phyloP scores from a whole-genome alignment of 2,797 vertebrate genomes.

The Squalus acanthias region DNA sequence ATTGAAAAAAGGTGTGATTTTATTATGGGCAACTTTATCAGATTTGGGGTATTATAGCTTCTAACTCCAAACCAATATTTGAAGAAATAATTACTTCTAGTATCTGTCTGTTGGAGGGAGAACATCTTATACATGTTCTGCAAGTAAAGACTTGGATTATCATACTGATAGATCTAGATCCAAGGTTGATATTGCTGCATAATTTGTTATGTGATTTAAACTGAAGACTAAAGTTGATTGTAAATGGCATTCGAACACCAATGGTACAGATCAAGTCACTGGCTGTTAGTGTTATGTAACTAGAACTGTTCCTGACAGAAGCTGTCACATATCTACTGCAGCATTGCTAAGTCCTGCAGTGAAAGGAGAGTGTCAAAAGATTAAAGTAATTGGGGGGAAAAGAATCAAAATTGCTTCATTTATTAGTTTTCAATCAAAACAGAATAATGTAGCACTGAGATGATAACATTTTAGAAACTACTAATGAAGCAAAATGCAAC shows the following conservation, averaged over 20 bases:
- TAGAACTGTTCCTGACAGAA: background rate
- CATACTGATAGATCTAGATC: background rate
- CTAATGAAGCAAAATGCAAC: background rate
- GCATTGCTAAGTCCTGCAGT: background rate
- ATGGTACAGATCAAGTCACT: slow-evolving; percentile 10
- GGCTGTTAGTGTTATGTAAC: background rate
- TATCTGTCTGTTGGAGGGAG: background rate
- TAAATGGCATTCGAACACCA: slow-evolving; percentile 18
- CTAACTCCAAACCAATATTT: background rate
- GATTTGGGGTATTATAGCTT: background rate
- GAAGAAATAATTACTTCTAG: background rate
- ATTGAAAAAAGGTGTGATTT: background rate
- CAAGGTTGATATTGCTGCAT: background rate
- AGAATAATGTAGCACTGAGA: background rate
- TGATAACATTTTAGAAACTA: slow-evolving; percentile 11
- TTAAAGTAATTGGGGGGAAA: background rate
- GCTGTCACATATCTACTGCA: background rate
- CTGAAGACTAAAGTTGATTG: background rate
- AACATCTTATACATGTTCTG: background rate
- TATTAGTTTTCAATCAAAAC: slow-evolving; percentile 26
- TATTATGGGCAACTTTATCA: background rate
- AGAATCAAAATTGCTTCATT: slow-evolving; percentile 14
- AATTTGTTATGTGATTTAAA: background rate
- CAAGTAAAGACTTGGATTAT: background rate
- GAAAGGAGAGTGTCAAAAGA: background rate